phyloP scores from a whole-genome alignment of 1,140 invertebrate species.

The Drosophila ogumai region DNA sequence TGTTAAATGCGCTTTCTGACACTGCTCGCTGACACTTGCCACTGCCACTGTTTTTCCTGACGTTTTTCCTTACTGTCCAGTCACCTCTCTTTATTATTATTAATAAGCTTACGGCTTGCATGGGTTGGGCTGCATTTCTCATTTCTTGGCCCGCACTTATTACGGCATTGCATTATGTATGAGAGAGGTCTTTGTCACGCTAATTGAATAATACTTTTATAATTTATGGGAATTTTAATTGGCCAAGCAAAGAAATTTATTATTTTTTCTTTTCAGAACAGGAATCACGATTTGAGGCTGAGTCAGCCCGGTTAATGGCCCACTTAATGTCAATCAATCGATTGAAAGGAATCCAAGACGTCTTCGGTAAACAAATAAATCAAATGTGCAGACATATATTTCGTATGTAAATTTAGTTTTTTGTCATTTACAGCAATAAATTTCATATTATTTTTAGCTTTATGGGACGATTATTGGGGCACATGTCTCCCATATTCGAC shows the following conservation, averaged over 20 bases:
- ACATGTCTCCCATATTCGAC: slow-evolving; percentile 52
- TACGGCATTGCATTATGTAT: slow-evolving; percentile 57
- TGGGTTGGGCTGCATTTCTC: slow-evolving; percentile 27
- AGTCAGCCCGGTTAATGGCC: slow-evolving; percentile 31
- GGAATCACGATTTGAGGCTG: not conserved
- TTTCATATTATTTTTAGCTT: slow-evolving; percentile 80
- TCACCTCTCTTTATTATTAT: slow-evolving; percentile 23
- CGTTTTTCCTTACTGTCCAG: slow-evolving; percentile 14
- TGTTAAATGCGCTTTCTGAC: slow-evolving; percentile 61
- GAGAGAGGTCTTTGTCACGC: slow-evolving; percentile 50
- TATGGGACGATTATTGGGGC: slow-evolving; percentile 62
- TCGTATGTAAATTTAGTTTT: slow-evolving; percentile 59
- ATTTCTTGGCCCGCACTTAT: slow-evolving; percentile 14
- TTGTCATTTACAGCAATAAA: slow-evolving; percentile 80
- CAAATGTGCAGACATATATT: slow-evolving; percentile 37
- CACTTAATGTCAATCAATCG: slow-evolving; percentile 49
- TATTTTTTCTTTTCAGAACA: too few species aligned
- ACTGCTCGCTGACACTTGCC: slow-evolving; percentile 52
- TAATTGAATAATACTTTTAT: slow-evolving; percentile 70
- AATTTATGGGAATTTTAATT: slow-evolving; percentile 18
- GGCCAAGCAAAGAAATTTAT: not conserved
- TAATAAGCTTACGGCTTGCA: slow-evolving; percentile 42
- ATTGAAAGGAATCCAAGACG: slow-evolving; percentile 26
- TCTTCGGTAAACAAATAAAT: slow-evolving; percentile 55
- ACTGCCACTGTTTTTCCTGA: slow-evolving; percentile 34